Conservation (phyloP, 2,113 vertebrate species). For the Genyomyrus donnyi region DNA sequence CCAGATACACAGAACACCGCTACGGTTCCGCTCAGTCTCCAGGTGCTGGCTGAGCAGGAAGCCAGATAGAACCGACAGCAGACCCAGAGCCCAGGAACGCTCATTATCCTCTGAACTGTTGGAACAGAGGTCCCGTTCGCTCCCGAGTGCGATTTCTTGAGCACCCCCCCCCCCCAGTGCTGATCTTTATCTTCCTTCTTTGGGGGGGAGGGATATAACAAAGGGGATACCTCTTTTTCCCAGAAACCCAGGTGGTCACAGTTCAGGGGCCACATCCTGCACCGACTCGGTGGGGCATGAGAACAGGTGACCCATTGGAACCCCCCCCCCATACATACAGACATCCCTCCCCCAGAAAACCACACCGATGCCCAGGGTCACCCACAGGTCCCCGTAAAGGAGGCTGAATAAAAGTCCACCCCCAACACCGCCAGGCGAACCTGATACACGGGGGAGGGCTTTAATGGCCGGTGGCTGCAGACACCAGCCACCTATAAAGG, state of each 20-base stretch:
- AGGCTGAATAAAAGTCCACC: background rate
- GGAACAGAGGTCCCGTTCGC: background rate
- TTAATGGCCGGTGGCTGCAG: background rate
- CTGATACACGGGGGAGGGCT: background rate
- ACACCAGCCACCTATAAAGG: background rate
- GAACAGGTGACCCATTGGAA: background rate
- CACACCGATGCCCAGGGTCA: background rate
- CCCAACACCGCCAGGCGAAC: background rate
- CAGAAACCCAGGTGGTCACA: slow-evolving; percentile 2
- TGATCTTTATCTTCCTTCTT: background rate
- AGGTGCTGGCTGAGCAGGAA: background rate
- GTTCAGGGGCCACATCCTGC: background rate
- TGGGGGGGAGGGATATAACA: background rate
- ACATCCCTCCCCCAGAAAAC: background rate
- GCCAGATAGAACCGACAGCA: background rate
- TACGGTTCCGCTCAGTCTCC: background rate
- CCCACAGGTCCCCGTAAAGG: background rate
- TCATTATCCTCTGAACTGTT: background rate
- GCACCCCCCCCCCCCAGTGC: background rate
- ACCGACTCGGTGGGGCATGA: background rate
- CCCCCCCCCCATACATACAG: background rate
- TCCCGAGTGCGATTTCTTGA: background rate
- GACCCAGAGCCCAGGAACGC: background rate
- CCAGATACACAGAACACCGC: background rate
- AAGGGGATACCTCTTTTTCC: background rate